Base-by-base conservation (phyloP, 2,797 vertebrate species). In the Silurus aristotelis region DNA sequence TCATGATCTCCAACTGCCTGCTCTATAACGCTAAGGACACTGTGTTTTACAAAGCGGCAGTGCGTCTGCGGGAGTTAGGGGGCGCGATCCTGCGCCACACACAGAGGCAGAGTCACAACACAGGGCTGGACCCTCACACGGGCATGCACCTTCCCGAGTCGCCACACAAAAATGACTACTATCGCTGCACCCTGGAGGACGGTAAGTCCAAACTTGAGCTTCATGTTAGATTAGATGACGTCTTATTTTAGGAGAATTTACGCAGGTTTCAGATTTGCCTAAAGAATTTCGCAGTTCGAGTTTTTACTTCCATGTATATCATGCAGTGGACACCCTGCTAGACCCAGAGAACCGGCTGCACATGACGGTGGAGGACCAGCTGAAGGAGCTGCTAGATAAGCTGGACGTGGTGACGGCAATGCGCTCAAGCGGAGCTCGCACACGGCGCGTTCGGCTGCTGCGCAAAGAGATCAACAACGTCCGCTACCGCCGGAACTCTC, bases 1-100 rank as follows among this genome's bases (percentile, higher is more conserved):
- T 97, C 91, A 96, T 97, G 93, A 95, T 97, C 93, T 93, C 95
- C 92, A 97, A 97, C 94, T 97, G 96, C 93, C 94, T 97, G 93
- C 95, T 94, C 90, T 97, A 97, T 94, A 97, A 97, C 93, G 93
- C 95, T 93, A 96, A 95, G 94, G 96, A 97, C 93, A 97, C 96
- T 67, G 94, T 96, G 94, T 97, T 97, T 94, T 94, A 97, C 92
- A 96, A 96, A 92, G 96, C 96, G 89, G 96, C 96, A 90, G 91
- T 96, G 89, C 96, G 95, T 70, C 93, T 97, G 86, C 92, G 95
- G 77, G 96, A 97, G 89, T 92, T 97, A 5, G 96, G 96, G 87
- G 95, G 96, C 83, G 95, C 96, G 85, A 93, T 97, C 84, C 92
- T 97, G 88, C 94, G 95, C 64, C 96, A 96, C 1, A 95, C 95